Percentiles rank a stretch among this genome's conserved stretches.
phyloP scores from a whole-genome alignment of 64 coral and sea anemone genomes.

The Pocillopora damicornis region DNA sequence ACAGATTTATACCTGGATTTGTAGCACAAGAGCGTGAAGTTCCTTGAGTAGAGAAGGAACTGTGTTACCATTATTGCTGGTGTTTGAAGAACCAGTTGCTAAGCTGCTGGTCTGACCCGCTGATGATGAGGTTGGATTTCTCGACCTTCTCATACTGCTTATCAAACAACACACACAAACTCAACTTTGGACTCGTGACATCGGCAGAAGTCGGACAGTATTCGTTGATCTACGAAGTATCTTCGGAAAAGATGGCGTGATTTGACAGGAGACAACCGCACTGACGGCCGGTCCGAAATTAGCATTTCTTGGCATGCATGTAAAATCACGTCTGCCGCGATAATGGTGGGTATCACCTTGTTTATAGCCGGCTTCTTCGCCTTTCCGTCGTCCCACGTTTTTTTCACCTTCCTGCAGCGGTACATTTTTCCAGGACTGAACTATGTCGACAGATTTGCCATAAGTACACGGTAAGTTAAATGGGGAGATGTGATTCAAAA shows the following conservation, averaged over 20 bases:
- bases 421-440: conserved; percentile 46
- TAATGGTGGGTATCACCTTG: conserved; percentile 24
- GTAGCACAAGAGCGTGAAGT: conserved; percentile 75
- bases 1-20: conserved; percentile 66
- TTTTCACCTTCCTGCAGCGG: conserved; percentile 57
- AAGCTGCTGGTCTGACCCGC: conserved; percentile 45
- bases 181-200: background rate
- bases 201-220: background rate
- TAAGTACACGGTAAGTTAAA: conserved; percentile 71
- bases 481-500: background rate
- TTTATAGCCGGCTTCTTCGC: conserved; percentile 67
- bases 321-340: background rate
- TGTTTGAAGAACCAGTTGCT: conserved; percentile 28
- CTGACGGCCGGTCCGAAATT: background rate
- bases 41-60: conserved; percentile 86
- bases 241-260: background rate
- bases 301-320: background rate
- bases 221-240: background rate
- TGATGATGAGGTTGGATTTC: conserved; percentile 60
- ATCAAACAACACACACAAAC: conserved; percentile 13
- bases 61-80: conserved; percentile 53
- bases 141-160: conserved; percentile 76
- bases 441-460: conserved; percentile 74
- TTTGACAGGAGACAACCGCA: background rate
- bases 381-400: conserved; percentile 65